These are phyloP conservation scores for Dolichopus griseipennis DNA, from an alignment of 2,888 invertebrate genomes.

Conservation along the genomic window DNA sequence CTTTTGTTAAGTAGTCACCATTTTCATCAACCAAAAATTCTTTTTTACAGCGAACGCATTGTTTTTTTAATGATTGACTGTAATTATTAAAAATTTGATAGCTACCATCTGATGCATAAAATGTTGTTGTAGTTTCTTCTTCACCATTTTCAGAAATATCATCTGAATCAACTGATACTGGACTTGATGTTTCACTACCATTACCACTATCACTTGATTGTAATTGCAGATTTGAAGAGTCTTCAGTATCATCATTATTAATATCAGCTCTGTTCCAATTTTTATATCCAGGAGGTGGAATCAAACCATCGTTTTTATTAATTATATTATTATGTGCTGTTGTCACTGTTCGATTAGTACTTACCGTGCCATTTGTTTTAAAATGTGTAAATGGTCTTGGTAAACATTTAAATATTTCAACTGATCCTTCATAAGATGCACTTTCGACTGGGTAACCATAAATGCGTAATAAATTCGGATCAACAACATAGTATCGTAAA, in stretches of 20 bases:
- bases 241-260: constrained; percentile 15
- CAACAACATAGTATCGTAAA: constrained; percentile 54
- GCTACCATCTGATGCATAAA: constrained; percentile 36
- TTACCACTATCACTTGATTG: constrained; percentile 48
- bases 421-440: constrained; percentile 51
- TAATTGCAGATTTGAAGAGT: not conserved
- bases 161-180: constrained; percentile 35
- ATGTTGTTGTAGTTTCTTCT: constrained; percentile 26
- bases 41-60: constrained; percentile 64
- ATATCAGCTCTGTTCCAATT: constrained; percentile 18
- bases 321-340: constrained; percentile 23
- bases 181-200: constrained; percentile 46
- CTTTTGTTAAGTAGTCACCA: constrained; percentile 62
- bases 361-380: constrained; percentile 12
- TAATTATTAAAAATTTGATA: constrained; percentile 27
- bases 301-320: constrained; percentile 32
- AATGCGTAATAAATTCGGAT: constrained; percentile 52
- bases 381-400: constrained; percentile 41
- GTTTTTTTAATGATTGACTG: constrained; percentile 44
- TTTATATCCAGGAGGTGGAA: constrained; percentile 13
- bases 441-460: constrained; percentile 66
- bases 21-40: constrained; percentile 60
- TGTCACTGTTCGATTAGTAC: not conserved
- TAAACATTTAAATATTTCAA: constrained; percentile 54
- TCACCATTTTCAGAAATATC: constrained; percentile 32